Evolutionary conservation across 2,113 vertebrate species (phyloP).

Genomic region (Orthonyx spaldingii): DNA sequence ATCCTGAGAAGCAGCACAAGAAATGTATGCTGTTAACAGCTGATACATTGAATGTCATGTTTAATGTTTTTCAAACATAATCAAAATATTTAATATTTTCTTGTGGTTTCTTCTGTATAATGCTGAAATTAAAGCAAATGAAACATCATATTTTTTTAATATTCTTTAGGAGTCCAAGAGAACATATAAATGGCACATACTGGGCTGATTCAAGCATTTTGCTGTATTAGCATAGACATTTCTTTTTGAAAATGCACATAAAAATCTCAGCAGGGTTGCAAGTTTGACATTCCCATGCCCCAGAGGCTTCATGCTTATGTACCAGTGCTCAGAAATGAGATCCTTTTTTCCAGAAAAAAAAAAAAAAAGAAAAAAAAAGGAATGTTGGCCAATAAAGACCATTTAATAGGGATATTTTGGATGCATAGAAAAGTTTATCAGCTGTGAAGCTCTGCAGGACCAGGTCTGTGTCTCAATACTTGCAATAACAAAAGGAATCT

Average conservation of each 20-base stretch:
- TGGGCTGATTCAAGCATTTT: slow-evolving; percentile 46
- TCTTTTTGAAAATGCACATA: not conserved
- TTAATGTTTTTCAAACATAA: slow-evolving; percentile 47
- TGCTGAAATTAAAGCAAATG: slow-evolving; percentile 24
- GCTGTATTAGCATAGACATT: slow-evolving; percentile 37
- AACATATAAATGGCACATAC: slow-evolving; percentile 24
- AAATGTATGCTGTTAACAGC: slow-evolving; percentile 29
- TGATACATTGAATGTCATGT: slow-evolving; percentile 30
- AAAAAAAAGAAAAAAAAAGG: not conserved
- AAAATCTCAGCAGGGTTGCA: slow-evolving; percentile 27
- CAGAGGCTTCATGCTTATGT: not conserved
- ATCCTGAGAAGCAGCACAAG: not conserved
- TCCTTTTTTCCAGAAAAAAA: not conserved
- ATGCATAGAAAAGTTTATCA: not conserved
- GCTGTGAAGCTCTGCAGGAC: not conserved
- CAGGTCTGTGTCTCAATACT: not conserved
- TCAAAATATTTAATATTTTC: slow-evolving; percentile 38
- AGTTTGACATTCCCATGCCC: not conserved
- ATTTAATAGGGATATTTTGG: not conserved
- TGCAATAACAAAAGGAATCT: not conserved
- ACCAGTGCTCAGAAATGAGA: not conserved
- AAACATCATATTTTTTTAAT: not conserved
- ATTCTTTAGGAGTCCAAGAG: not conserved
- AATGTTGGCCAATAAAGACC: not conserved
- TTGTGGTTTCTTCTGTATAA: not conserved